phyloP scores from a whole-genome alignment of 2,113 vertebrate genomes.

The Dasyprocta punctata region DNA sequence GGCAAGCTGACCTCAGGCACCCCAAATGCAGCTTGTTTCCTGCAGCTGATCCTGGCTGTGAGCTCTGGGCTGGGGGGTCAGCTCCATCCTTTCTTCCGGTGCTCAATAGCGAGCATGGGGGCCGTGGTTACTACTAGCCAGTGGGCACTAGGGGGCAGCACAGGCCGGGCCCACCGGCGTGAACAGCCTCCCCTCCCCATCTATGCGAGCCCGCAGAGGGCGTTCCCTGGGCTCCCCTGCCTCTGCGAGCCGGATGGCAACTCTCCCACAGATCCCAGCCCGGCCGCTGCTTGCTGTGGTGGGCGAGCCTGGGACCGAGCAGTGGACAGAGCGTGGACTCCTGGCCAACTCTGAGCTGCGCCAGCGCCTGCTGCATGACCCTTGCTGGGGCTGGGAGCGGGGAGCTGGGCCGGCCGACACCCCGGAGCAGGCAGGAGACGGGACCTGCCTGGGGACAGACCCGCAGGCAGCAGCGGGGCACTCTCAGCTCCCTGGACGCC shows the following conservation, averaged over 20 bases:
- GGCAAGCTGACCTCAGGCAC: not conserved
- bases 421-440: not conserved
- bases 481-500: not conserved
- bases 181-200: not conserved
- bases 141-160: not conserved
- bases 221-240: not conserved
- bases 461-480: not conserved
- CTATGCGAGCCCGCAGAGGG: accelerated
- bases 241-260: accelerated
- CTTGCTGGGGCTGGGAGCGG: no score
- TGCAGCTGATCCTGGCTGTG: not conserved
- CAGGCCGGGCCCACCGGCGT: not conserved
- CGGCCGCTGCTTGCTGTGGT: not conserved
- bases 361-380: not conserved
- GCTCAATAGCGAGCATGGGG: not conserved
- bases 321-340: accelerated
- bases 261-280: not conserved
- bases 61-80: not conserved
- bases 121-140: no score
- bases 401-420: not conserved
- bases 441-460: not conserved
- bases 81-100: no score
- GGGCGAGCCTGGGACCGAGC: not conserved
- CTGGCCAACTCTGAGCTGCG: accelerated
- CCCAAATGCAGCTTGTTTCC: not conserved